A percentile compares a stretch with the other conserved stretches of the same genome.
phyloP scores from a whole-genome alignment of 2,113 vertebrate genomes.

The Colius striatus region DNA sequence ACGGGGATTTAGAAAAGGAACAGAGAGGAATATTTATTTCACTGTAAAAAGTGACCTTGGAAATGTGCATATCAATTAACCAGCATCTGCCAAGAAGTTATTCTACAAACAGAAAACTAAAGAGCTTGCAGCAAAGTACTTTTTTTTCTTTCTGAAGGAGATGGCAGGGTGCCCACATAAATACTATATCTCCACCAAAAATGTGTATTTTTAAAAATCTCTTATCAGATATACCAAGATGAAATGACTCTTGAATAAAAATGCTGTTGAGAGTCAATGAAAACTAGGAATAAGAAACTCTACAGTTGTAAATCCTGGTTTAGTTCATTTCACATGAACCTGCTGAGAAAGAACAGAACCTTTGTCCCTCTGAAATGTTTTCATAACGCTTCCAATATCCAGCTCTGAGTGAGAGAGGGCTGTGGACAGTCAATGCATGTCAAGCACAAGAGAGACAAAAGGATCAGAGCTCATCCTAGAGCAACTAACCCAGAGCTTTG shows the following conservation, averaged over 20 bases:
- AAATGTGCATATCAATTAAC: constrained; percentile 65
- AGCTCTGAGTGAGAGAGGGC: background rate
- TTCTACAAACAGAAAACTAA: constrained; percentile 52
- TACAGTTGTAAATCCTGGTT: background rate
- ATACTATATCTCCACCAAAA: constrained; percentile 53
- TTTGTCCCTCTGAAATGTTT: background rate
- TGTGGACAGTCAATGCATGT: background rate
- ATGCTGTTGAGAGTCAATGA: background rate
- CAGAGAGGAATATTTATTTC: constrained; percentile 13
- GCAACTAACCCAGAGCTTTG: background rate
- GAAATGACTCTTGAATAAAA: constrained; percentile 54
- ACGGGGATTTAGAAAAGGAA: constrained; percentile 8
- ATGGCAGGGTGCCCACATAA: constrained; percentile 49
- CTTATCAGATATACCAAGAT: constrained; percentile 48
- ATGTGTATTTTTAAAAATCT: background rate
- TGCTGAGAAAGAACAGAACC: constrained; percentile 7
- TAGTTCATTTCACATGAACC: background rate
- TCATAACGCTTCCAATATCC: background rate
- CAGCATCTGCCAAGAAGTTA: constrained; percentile 62
- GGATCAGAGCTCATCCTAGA: background rate
- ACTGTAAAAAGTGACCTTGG: constrained; percentile 60
- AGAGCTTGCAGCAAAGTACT: constrained; percentile 21
- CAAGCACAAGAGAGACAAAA: background rate
- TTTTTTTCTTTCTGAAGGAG: constrained; percentile 43
- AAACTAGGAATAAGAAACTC: background rate